These are phyloP conservation scores for Hycleus phaleratus DNA, from an alignment of 1,140 invertebrate species.

Conservation along the genomic window DNA sequence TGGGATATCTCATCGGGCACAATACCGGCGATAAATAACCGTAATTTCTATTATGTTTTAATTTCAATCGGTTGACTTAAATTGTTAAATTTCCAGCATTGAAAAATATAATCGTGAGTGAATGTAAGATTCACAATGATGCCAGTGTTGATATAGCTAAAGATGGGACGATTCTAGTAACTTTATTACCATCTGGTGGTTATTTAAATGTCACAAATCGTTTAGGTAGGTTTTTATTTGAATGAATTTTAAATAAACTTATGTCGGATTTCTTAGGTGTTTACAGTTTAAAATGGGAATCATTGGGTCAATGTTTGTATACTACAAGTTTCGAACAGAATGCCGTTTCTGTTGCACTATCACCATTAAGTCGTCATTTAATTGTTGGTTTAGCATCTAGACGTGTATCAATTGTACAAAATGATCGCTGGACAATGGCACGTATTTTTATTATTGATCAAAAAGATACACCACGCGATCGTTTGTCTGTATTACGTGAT, in stretches of 20 bases:
- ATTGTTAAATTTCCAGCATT: slow-evolving; percentile 47
- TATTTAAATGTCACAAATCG: slow-evolving; percentile 52
- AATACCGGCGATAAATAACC: slow-evolving; percentile 67
- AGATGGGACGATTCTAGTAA: slow-evolving; percentile 70
- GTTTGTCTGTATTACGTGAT: slow-evolving; percentile 50
- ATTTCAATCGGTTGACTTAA: neutral
- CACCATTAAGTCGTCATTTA: slow-evolving; percentile 66
- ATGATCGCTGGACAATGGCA: slow-evolving; percentile 57
- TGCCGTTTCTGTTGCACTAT: slow-evolving; percentile 75
- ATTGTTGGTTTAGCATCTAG: slow-evolving; percentile 69
- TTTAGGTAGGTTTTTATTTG: slow-evolving; percentile 48
- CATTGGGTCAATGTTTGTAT: slow-evolving; percentile 68
- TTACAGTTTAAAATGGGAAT: slow-evolving; percentile 67
- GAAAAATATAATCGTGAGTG: slow-evolving; percentile 69
- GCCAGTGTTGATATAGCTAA: slow-evolving; percentile 77
- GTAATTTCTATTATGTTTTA: slow-evolving; percentile 42
- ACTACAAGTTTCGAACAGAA: slow-evolving; percentile 67
- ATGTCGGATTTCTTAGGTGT: slow-evolving; percentile 49
- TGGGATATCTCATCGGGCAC: slow-evolving; percentile 69
- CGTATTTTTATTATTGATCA: slow-evolving; percentile 52
- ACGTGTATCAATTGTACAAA: slow-evolving; percentile 47
- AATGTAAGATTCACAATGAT: slow-evolving; percentile 82
- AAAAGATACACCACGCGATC: slow-evolving; percentile 35
- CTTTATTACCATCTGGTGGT: slow-evolving; percentile 58
- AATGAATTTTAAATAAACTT: neutral